A percentile compares a stretch with the other conserved stretches of the same genome.
phyloP scores from a whole-genome alignment of 1,140 invertebrate genomes.

The Conus betulinus region DNA sequence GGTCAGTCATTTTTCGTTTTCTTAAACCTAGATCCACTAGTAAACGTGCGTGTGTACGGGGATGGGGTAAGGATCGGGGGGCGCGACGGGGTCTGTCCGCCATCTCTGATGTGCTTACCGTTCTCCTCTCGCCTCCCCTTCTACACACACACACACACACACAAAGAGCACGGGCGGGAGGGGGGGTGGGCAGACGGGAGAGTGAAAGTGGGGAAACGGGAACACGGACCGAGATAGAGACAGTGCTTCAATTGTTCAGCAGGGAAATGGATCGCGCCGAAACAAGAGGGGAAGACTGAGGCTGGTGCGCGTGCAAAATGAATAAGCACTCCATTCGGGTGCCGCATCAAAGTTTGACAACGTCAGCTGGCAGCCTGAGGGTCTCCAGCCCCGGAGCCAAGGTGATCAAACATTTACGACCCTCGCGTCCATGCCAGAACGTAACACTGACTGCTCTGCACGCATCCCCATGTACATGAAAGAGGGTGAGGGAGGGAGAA shows the following conservation, averaged over 20 bases:
- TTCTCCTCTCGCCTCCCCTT: too few species aligned
- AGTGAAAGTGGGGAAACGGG: not conserved
- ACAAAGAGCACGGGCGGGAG: not conserved
- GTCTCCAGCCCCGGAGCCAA: not conserved
- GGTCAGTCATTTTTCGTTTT: too few species aligned
- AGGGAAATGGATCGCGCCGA: not conserved
- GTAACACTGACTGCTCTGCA: not conserved
- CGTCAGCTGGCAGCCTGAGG: not conserved
- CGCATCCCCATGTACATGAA: not conserved
- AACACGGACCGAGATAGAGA: not conserved
- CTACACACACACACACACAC: too few species aligned
- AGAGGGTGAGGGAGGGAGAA: not conserved
- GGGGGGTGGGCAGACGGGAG: not conserved
- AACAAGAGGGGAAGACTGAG: not conserved
- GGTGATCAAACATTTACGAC: conserved; percentile 10
- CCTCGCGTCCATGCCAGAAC: not conserved
- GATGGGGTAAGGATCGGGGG: too few species aligned
- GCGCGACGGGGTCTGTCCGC: too few species aligned
- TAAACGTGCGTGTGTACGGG: too few species aligned
- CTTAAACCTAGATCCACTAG: too few species aligned
- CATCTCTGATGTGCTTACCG: too few species aligned
- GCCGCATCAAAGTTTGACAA: conserved; percentile 13
- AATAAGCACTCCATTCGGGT: not conserved
- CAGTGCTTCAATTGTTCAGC: not conserved
- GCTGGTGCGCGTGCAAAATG: not conserved